Base-by-base conservation (phyloP, 2,888 invertebrate species). In the Idaea dimidiata region DNA sequence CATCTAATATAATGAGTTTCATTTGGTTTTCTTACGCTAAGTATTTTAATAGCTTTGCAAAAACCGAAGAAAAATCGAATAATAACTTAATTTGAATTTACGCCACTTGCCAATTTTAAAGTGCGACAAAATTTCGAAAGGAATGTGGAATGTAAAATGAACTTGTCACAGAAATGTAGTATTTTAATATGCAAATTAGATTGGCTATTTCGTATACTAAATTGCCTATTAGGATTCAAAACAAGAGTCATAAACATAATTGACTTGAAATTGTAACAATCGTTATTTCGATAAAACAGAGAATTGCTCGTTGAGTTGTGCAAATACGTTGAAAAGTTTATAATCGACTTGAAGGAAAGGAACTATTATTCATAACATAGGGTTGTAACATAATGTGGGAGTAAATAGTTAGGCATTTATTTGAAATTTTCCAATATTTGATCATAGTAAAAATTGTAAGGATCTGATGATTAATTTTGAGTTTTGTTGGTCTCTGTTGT, bases 231-330 rank as follows among this genome's bases (percentile, higher is more conserved):
- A 68, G 59, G 60, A 60, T 56, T 54, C 68, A 65, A 68, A 72
- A 68, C 68, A 70, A 72, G 62, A 61, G 64, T 65, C 66, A 67
- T 72, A 68, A 72, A 70, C 65, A 68, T 72, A 72, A 72, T 72
- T 70, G 67, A 68, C 70, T 72, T 70, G 70, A 64, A 69, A 68
- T 68, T 68, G 63, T 64, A 65, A 64, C 66, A 71, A 68, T 70
- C 53, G 56, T 17, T 53, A 33, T 53, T 63, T 59, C 59, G 33
- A 59, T 61, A 33, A 55, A 57, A 53, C 16, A 60, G 55, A 58
- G 16, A 53, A 63, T 65, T 63, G 65, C 58, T 62, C 54, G 53
- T 32, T 60, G 18, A 53, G 33, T 17, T 65, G 43, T 58, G n/a
- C 17, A 56, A 32, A 53, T 33, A 56, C 60, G 24, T 54, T 17